Conservation (phyloP, 1,140 invertebrate species). For the Psix sp. region DNA sequence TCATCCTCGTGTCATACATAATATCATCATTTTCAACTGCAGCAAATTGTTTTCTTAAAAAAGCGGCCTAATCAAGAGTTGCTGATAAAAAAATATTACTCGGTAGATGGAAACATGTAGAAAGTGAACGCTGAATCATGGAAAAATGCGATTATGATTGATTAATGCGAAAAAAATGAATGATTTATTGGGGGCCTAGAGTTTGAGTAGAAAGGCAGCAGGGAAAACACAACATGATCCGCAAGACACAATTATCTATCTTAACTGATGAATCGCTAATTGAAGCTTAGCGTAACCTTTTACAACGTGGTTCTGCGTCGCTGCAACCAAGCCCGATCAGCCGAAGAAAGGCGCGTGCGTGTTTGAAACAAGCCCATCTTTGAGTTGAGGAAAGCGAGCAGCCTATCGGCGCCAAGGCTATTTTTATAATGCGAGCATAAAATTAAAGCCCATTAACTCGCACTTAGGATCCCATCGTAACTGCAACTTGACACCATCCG, state of each 20-base stretch:
- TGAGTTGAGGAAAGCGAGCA: slow-evolving; percentile 35
- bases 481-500: slow-evolving; percentile 37
- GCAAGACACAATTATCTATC: slow-evolving; percentile 27
- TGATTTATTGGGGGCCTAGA: slow-evolving; percentile 33
- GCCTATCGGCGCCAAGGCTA: slow-evolving; percentile 20
- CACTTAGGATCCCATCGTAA: slow-evolving; percentile 31
- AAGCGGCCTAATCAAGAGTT: background rate
- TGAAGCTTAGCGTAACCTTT: slow-evolving; percentile 10
- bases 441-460: slow-evolving; percentile 35
- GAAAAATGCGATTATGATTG: slow-evolving; percentile 37
- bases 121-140: slow-evolving; percentile 18
- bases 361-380: too few relatives aligned
- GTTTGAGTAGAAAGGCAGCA: slow-evolving; percentile 30
- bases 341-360: background rate
- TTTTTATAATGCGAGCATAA: slow-evolving; percentile 41
- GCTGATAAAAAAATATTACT: background rate
- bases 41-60: background rate
- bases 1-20: background rate
- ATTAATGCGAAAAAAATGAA: slow-evolving; percentile 31
- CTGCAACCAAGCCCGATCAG: too few relatives aligned
- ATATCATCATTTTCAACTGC: background rate
- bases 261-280: slow-evolving; percentile 33
- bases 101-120: slow-evolving; percentile 14
- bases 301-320: too few relatives aligned
- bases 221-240: too few relatives aligned